Evolutionary conservation across 1,140 invertebrate genomes (phyloP), one percentile per base, ranked within the genome.

Genomic region (Drosophila rufa): DNA sequence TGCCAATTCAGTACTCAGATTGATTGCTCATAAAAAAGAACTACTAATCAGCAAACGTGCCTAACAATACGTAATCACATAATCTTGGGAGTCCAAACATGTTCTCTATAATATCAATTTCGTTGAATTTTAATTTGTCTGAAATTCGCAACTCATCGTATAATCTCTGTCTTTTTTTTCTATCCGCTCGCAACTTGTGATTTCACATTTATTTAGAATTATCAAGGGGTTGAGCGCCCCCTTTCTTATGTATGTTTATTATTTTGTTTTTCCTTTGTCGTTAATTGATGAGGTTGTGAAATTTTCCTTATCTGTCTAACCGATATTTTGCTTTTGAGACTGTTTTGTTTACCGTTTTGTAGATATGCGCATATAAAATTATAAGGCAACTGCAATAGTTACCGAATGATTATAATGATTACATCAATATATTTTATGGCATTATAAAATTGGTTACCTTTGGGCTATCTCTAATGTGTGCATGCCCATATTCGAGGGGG

Each of bases 341-440:
- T 12, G 19, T 62, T 43, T 46, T 30, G 33, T 66, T 66, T 27
- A 66, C 30, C 6, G 56, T 27, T 53, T 55, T 38, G 40, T 15
- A 40, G 19, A 40, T 56, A 56, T 22, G 53, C 8, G 36, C 25
- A 40, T 67, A 66, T 53, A 45, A 47, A 67, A 53, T 53, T 45
- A 70, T 50, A 45, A 40, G 15, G n/a, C 17, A 55, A 46, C 19
- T 55, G 61, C 40, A 68, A 68, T 70, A 69, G 64, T 55, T 68
- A 67, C 62, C 30, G 25, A 67, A 68, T 36, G 11, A 36, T 17
- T 55, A 19, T 42, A 42, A 33, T 55, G 8, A 55, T 62, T 62
- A 53, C 59, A 62, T 36, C 59, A 30, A 33, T 66, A 36, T 27
- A 6, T 19, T 68, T 68, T 70, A 70, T 66, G 33, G 3, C n/a